Conservation (phyloP, 2,888 invertebrate genomes). For the Nephrotoma appendiculata region DNA sequence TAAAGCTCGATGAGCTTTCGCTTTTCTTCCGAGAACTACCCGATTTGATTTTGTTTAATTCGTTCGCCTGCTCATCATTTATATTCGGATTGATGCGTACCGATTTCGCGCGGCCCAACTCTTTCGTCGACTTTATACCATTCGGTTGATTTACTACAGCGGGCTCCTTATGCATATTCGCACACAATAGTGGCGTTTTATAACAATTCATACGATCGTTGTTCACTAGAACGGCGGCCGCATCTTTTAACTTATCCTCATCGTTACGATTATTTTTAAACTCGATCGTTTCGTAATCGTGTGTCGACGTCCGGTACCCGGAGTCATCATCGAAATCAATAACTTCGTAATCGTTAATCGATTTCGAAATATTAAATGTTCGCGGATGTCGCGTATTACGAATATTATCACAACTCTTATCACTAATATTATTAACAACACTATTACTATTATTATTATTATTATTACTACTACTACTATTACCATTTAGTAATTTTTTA, state of each 20-base stretch:
- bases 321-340: constrained; percentile 3
- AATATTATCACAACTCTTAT: neutral
- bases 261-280: neutral
- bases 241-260: neutral
- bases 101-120: constrained; percentile 7
- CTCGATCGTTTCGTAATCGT: constrained; percentile 4
- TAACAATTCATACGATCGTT: constrained; percentile 7
- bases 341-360: constrained; percentile 2
- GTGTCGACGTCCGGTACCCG: neutral
- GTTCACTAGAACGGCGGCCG: neutral
- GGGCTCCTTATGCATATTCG: neutral
- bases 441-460: neutral
- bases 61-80: neutral
- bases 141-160: neutral
- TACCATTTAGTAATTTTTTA: constrained; percentile 8
- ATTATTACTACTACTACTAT: constrained; percentile 5
- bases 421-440: neutral
- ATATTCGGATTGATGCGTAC: constrained; percentile 8
- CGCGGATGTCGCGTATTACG: neutral
- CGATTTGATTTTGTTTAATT: neutral
- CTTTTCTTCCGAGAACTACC: neutral
- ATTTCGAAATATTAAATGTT: neutral
- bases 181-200: neutral
- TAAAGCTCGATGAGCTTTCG: neutral
- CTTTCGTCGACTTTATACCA: neutral